A percentile compares a stretch with the other conserved stretches of the same genome.
phyloP scores from a whole-genome alignment of 2,113 vertebrate species.

The Sinocyclocheilus grahami region DNA sequence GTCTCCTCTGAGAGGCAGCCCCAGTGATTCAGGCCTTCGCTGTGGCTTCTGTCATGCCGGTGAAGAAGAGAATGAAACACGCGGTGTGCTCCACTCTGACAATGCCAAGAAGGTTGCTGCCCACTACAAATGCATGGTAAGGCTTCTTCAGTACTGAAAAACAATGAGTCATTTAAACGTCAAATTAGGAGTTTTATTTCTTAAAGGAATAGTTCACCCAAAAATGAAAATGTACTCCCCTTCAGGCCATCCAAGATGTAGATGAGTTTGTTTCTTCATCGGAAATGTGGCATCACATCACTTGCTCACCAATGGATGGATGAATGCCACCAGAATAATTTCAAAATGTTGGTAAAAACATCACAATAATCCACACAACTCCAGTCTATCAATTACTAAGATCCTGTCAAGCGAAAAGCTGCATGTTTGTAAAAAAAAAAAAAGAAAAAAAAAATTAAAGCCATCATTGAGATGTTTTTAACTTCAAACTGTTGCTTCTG shows the following conservation, averaged over 20 bases:
- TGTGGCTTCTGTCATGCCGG: conserved; percentile 98
- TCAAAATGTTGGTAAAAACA: not conserved
- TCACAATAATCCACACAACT: not conserved
- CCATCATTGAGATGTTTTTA: too few relatives aligned
- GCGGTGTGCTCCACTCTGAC: conserved; percentile 94
- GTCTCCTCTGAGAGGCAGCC: conserved; percentile 92
- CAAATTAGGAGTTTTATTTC: not conserved
- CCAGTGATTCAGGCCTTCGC: conserved; percentile 90
- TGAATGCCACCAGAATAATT: not conserved
- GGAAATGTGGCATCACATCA: not conserved
- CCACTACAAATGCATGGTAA: conserved; percentile 99
- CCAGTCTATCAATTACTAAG: not conserved
- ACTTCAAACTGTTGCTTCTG: too few relatives aligned
- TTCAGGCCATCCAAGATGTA: not conserved
- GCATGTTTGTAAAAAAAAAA: too few relatives aligned
- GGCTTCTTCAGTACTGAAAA: conserved; percentile 40
- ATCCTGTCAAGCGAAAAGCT: not conserved
- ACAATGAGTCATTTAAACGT: not conserved
- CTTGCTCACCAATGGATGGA: not conserved
- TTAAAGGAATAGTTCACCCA: not conserved
- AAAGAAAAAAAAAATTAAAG: too few relatives aligned
- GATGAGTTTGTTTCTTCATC: not conserved
- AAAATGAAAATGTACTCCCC: not conserved
- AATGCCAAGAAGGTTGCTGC: conserved; percentile 98
- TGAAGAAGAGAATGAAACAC: conserved; percentile 94